Conservation (phyloP, 1,140 invertebrate genomes). For the Neelides sp. region DNA sequence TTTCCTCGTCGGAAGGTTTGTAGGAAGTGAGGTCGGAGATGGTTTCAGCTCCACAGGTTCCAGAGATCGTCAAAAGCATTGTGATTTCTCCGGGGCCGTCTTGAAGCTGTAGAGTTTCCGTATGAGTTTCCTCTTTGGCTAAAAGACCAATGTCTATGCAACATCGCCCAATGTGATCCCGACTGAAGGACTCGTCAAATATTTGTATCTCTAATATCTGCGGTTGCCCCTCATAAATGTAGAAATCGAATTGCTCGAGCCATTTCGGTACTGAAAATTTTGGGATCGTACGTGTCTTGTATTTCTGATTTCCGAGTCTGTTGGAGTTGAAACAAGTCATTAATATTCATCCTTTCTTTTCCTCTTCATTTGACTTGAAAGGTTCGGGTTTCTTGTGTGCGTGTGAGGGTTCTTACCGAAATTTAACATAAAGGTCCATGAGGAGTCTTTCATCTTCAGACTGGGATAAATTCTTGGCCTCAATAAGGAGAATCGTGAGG, state of each 20-base stretch:
- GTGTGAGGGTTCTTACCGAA: constrained; percentile 51
- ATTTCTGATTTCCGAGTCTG: constrained; percentile 92
- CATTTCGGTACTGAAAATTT: constrained; percentile 74
- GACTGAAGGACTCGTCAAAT: constrained; percentile 66
- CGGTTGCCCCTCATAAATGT: constrained; percentile 79
- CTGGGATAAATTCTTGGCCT: constrained; percentile 81
- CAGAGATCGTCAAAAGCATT: constrained; percentile 84
- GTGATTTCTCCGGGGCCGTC: constrained; percentile 77
- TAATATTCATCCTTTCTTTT: neutral
- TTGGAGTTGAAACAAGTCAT: constrained; percentile 23
- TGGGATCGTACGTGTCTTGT: constrained; percentile 86
- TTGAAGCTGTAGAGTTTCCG: constrained; percentile 74
- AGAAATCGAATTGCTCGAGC: constrained; percentile 95
- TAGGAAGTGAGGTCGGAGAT: constrained; percentile 77
- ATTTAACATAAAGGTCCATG: constrained; percentile 92
- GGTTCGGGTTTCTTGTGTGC: neutral
- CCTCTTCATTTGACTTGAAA: neutral
- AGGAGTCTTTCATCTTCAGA: constrained; percentile 64
- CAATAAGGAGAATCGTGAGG: constrained; percentile 88
- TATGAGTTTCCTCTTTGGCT: constrained; percentile 80
- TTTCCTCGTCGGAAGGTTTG: constrained; percentile 61
- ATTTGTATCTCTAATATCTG: constrained; percentile 80
- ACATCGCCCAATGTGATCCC: constrained; percentile 42
- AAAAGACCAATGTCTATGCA: constrained; percentile 70
- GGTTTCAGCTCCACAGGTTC: constrained; percentile 79